Evolutionary conservation across 1,140 invertebrate genomes (phyloP).

Genomic region (Coptotermes formosanus): DNA sequence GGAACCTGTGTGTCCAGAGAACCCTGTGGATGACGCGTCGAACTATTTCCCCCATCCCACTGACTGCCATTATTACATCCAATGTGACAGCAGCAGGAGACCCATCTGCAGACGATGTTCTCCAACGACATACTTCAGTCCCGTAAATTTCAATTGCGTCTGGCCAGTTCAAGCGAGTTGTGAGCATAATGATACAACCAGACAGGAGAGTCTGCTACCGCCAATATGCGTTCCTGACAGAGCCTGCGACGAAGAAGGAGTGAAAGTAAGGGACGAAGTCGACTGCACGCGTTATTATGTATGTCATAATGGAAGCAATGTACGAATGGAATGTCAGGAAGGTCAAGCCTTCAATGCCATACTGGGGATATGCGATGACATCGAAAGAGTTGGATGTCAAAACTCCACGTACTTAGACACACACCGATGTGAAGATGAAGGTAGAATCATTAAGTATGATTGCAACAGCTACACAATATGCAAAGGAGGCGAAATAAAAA

Average conservation of each 20-base stretch:
- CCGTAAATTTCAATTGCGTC: background rate
- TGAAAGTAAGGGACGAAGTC: background rate
- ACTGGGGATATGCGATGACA: background rate
- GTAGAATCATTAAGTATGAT: background rate
- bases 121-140: background rate
- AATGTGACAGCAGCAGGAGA: background rate
- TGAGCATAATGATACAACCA: background rate
- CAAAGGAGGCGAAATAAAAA: background rate
- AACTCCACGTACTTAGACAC: background rate
- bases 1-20: background rate
- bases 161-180: background rate
- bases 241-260: background rate
- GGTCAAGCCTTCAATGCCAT: background rate
- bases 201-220: background rate
- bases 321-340: background rate
- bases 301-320: background rate
- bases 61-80: background rate
- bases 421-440: background rate
- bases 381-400: background rate
- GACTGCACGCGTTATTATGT: background rate
- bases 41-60: background rate
- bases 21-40: background rate
- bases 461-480: background rate
- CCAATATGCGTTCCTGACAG: background rate
- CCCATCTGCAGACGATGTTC: background rate